These are phyloP conservation scores for Ellobius talpinus DNA, from an alignment of 2,113 vertebrate genomes.

Conservation along the genomic window DNA sequence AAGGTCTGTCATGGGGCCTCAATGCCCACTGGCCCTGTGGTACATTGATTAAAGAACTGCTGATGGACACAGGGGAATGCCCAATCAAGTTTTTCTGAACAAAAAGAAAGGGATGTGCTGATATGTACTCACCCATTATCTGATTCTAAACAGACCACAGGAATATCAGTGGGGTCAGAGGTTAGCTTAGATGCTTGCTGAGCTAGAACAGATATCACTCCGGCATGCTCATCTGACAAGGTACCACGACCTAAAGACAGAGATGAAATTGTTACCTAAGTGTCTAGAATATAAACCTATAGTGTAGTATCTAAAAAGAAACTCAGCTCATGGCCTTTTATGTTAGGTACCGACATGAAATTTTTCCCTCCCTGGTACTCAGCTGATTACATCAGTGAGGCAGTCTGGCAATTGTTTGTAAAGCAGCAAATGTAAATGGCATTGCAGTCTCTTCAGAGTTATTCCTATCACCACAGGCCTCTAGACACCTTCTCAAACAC, in stretches of 20 bases:
- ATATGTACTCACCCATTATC: slow-evolving; percentile 92
- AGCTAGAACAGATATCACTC: slow-evolving; percentile 95
- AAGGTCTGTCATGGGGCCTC: background rate
- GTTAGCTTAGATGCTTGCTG: slow-evolving; percentile 95
- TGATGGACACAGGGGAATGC: background rate
- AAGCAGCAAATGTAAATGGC: slow-evolving; percentile 8
- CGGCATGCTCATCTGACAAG: slow-evolving; percentile 96
- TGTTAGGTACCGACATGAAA: slow-evolving; percentile 14
- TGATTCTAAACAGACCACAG: slow-evolving; percentile 96
- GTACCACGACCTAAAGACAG: slow-evolving; percentile 93
- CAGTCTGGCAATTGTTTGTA: slow-evolving; percentile 31
- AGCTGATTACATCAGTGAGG: background rate
- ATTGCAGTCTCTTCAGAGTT: slow-evolving; percentile 9
- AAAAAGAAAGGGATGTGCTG: background rate
- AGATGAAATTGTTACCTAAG: background rate
- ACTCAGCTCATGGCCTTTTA: background rate
- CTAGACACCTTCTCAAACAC: background rate
- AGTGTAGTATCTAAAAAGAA: background rate
- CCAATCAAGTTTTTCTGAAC: background rate
- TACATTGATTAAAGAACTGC: background rate
- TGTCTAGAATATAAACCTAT: background rate
- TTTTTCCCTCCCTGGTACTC: background rate
- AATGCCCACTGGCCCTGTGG: background rate
- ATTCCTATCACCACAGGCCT: background rate
- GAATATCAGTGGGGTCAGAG: slow-evolving; percentile 93